phyloP scores from a whole-genome alignment of 2,888 invertebrate species.

The Hydrotaea cyrtoneurina region DNA sequence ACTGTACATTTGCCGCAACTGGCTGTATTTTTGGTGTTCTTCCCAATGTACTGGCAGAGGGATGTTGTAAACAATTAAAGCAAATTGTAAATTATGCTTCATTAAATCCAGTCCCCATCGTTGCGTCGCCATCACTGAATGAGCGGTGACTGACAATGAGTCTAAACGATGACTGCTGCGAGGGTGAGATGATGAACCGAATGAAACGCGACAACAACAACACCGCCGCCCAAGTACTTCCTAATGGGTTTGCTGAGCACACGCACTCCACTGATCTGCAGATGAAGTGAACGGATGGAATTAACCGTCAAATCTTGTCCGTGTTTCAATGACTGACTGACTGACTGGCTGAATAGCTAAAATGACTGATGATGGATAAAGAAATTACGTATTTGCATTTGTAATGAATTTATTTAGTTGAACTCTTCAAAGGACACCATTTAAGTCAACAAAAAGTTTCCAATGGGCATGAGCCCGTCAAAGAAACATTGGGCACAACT shows the following conservation, averaged over 20 bases:
- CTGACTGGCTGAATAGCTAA: constrained; percentile 5
- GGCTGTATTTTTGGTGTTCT: not conserved
- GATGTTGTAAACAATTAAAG: constrained; percentile 57
- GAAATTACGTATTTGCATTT: constrained; percentile 63
- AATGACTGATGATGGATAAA: not conserved
- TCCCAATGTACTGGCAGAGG: not conserved
- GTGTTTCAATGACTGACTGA: not conserved
- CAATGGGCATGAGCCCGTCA: not conserved
- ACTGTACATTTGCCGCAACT: not conserved
- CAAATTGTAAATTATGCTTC: constrained; percentile 61
- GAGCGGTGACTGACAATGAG: constrained; percentile 52
- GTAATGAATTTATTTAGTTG: constrained; percentile 48
- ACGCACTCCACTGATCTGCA: not conserved
- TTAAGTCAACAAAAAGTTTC: not conserved
- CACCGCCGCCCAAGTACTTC: too few species aligned
- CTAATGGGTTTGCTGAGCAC: not conserved
- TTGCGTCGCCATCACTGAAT: constrained; percentile 10
- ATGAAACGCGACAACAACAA: not conserved
- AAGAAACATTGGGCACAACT: too few species aligned
- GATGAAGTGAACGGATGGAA: not conserved
- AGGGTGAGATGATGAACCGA: not conserved
- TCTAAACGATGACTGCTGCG: constrained; percentile 29
- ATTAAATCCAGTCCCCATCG: constrained; percentile 44
- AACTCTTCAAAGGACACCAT: not conserved
- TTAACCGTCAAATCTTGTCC: not conserved